Percentiles rank a stretch among this genome's conserved stretches.
These are phyloP conservation scores for Hylia prasina DNA, from an alignment of 2,113 vertebrate species.

Conservation along the genomic window DNA sequence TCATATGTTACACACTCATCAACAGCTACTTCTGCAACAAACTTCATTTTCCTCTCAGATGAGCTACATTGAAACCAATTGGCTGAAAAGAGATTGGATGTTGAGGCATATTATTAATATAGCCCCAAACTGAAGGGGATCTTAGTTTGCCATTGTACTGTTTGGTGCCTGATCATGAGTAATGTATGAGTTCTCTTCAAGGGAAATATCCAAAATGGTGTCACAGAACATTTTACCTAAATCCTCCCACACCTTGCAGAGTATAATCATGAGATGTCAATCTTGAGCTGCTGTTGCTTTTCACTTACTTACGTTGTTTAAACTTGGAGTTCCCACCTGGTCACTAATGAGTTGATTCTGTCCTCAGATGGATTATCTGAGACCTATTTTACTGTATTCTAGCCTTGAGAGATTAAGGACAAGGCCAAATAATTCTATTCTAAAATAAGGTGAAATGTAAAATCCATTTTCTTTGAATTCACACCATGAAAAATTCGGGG, in stretches of 20 bases:
- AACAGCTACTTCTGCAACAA: neutral
- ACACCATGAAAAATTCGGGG: neutral
- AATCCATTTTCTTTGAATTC: neutral
- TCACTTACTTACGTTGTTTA: neutral
- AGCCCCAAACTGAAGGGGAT: neutral
- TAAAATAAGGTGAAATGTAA: neutral
- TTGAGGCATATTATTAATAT: neutral
- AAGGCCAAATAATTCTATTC: neutral
- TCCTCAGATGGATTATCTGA: neutral
- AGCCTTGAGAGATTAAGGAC: neutral
- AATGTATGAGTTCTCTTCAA: neutral
- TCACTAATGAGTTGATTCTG: neutral
- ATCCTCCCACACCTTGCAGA: neutral
- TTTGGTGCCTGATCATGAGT: neutral
- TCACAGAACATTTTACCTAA: neutral
- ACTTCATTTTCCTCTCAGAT: neutral
- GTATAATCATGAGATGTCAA: neutral
- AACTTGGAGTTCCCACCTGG: neutral
- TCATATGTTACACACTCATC: neutral
- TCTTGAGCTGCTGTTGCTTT: neutral
- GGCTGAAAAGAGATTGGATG: neutral
- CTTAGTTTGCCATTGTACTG: neutral
- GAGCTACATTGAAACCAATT: neutral
- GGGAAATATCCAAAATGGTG: neutral
- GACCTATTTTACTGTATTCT: neutral